A percentile compares a stretch with the other conserved stretches of the same genome.
These are phyloP conservation scores for Stenolophus ochropezus DNA, from an alignment of 2,888 invertebrate genomes.

Conservation along the genomic window DNA sequence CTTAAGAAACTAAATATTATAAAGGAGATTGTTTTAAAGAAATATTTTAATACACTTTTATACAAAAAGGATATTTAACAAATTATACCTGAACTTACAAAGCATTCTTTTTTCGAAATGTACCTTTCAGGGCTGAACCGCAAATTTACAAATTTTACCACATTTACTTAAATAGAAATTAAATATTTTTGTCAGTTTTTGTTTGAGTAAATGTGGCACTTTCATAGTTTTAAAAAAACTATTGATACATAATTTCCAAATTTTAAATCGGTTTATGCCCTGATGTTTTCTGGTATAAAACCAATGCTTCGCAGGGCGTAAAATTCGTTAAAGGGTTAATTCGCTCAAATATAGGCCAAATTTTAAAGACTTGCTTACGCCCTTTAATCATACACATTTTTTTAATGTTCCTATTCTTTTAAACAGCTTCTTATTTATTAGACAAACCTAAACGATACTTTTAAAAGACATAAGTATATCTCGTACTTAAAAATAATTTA, in stretches of 20 bases:
- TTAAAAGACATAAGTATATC: slow-evolving; percentile 30
- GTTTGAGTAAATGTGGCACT: not conserved
- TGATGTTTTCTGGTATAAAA: not conserved
- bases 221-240: not conserved
- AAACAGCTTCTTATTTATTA: slow-evolving; percentile 30
- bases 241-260: not conserved
- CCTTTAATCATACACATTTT: not conserved
- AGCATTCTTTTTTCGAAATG: not conserved
- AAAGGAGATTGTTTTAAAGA: not conserved
- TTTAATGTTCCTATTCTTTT: slow-evolving; percentile 37
- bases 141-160: too few species aligned
- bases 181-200: too few species aligned
- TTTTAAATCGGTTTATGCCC: not conserved
- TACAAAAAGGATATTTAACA: slow-evolving; percentile 28
- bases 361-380: slow-evolving; percentile 33
- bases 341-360: slow-evolving; percentile 39
- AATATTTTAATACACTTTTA: slow-evolving; percentile 30
- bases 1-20: not conserved
- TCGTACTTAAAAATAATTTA: slow-evolving; percentile 40
- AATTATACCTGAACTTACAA: slow-evolving; percentile 25
- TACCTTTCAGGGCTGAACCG: not conserved
- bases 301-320: slow-evolving; percentile 6
- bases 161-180: too few species aligned
- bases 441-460: not conserved
- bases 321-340: not conserved